These are phyloP conservation scores for Polyergus mexicanus DNA, from an alignment of 1,140 invertebrate genomes.

Conservation along the genomic window DNA sequence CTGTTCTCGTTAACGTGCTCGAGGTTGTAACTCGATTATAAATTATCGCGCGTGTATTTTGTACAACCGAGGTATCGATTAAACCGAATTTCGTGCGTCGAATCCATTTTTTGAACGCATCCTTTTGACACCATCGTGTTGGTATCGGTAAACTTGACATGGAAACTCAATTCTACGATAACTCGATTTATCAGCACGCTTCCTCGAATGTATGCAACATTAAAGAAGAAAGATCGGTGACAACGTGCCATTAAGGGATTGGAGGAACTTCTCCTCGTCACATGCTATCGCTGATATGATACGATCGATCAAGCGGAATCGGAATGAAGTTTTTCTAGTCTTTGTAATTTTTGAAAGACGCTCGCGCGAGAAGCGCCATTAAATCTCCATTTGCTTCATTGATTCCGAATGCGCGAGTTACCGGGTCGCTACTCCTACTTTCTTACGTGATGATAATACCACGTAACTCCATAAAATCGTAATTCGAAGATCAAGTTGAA, in stretches of 20 bases:
- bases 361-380: slow-evolving; percentile 15
- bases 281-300: slow-evolving; percentile 17
- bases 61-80: slow-evolving; percentile 12
- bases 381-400: slow-evolving; percentile 67
- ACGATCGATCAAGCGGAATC: slow-evolving; percentile 38
- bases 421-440: slow-evolving; percentile 29
- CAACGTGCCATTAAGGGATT: slow-evolving; percentile 36
- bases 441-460: slow-evolving; percentile 54
- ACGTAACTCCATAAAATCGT: slow-evolving; percentile 34
- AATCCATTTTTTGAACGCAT: background rate
- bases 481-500: slow-evolving; percentile 37
- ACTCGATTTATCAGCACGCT: slow-evolving; percentile 47
- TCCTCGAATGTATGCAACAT: slow-evolving; percentile 47
- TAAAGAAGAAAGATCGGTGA: slow-evolving; percentile 20
- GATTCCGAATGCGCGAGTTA: slow-evolving; percentile 53
- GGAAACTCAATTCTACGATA: slow-evolving; percentile 43
- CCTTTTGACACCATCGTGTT: slow-evolving; percentile 27
- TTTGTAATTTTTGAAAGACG: slow-evolving; percentile 12
- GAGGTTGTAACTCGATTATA: background rate
- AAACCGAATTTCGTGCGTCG: slow-evolving; percentile 7
- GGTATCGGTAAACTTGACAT: slow-evolving; percentile 37
- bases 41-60: slow-evolving; percentile 17
- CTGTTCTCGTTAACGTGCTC: background rate
- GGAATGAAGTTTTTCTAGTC: slow-evolving; percentile 15
- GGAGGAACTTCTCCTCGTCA: background rate